Base-by-base conservation (phyloP, 2,797 vertebrate species). In the Halcyon chelicuti region DNA sequence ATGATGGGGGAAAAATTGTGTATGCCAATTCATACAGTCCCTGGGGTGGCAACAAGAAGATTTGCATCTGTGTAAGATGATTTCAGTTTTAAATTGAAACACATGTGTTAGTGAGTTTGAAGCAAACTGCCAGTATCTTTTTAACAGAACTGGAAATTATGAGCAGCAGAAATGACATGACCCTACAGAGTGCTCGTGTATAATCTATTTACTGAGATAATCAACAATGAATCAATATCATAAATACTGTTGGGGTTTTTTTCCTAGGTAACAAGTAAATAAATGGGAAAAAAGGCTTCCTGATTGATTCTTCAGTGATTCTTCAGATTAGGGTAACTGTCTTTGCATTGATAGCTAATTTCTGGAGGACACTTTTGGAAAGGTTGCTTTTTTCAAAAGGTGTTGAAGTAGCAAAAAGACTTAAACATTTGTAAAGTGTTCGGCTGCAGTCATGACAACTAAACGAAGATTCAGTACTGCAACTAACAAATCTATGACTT, bases 1-100 rank as follows among this genome's bases (percentile, higher is more conserved):
- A 25, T 1, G 1, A 7, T 37, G 40, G 40, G 60, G 33, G 17
- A 1, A 13, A 66, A 40, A 16, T 8, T 0, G 0, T 35, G 9
- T 29, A 70, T 84, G 58, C 33, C 62, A 94, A 76, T 86, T 92
- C 1, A 0, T 20, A 52, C 26, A 81, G 0, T 70, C 82, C 44
- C 82, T 63, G 33, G 28, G 25, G 62, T 86, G 57, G 55, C 35
- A 84, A 73, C 35, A 81, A 77, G 55, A 85, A 21, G 2, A 57
- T 88, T 93, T 86, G 65, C 46, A 77, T 88, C 76, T 81, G 42
- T 46, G 31, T 63, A 74, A 75, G 62, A 81, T 55, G 4, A 80
- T 83, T 95, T 88, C 58, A 74, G 52, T 47, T 88, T 85, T 92
- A 93, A 90, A 81, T 60, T 85, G 58, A 94, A 96, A 82, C 71